Percentiles rank a stretch among this genome's conserved stretches.
phyloP scores from a whole-genome alignment of 2,797 vertebrate species.

The Potorous gilbertii region DNA sequence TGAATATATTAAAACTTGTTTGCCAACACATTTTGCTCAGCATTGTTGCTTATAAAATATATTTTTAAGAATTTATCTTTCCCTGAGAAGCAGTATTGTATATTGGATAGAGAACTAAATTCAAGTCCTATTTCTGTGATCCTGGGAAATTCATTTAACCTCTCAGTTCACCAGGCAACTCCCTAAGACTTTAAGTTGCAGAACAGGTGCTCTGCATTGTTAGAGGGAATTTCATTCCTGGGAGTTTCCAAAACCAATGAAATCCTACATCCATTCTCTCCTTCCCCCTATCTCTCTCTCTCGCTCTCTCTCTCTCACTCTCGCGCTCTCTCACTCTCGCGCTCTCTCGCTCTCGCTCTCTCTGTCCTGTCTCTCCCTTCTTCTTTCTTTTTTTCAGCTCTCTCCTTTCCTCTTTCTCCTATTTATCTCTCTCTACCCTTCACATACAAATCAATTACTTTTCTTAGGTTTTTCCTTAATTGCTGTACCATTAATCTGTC shows the following conservation, averaged over 20 bases:
- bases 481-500: neutral
- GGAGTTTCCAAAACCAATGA: neutral
- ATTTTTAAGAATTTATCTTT: neutral
- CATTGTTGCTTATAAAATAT: neutral
- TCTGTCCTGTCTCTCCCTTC: neutral
- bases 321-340: too few relatives aligned
- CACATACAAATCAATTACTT: neutral
- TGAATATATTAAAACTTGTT: neutral
- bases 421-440: neutral
- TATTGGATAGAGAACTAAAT: neutral
- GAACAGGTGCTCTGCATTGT: neutral
- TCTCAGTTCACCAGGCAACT: neutral
- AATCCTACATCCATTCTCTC: neutral
- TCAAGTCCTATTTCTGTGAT: neutral
- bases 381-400: neutral
- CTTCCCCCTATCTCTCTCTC: neutral
- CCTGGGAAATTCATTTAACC: neutral
- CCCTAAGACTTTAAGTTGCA: neutral
- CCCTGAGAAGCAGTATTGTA: neutral
- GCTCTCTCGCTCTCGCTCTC: too few relatives aligned
- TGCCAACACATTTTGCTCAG: neutral
- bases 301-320: too few relatives aligned
- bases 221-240: neutral
- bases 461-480: neutral
- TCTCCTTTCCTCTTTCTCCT: neutral